A percentile compares a stretch with the other conserved stretches of the same genome.
Evolutionary conservation across 2,888 invertebrate species (phyloP).

Genomic region (Caenorhabditis sp.): DNA sequence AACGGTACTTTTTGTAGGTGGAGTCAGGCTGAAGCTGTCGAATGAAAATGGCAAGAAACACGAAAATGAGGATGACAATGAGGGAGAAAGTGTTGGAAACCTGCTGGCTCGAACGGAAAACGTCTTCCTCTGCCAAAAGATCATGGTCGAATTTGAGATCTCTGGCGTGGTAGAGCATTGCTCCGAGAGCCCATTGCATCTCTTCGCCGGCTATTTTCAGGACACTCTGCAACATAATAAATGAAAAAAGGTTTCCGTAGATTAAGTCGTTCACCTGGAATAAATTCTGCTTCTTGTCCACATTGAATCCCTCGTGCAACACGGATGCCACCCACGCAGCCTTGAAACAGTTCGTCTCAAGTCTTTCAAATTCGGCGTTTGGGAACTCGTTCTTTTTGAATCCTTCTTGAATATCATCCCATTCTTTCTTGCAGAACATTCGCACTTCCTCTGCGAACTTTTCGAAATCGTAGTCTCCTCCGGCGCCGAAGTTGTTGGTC

Average conservation of each 20-base stretch:
- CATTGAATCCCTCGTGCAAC: slow-evolving; percentile 81
- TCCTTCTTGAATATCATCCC: slow-evolving; percentile 69
- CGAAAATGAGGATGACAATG: slow-evolving; percentile 15
- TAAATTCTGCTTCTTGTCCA: slow-evolving; percentile 80
- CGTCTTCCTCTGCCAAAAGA: background rate
- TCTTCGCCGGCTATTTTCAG: slow-evolving; percentile 74
- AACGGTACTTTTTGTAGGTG: slow-evolving; percentile 15
- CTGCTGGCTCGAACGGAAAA: slow-evolving; percentile 6
- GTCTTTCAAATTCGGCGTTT: slow-evolving; percentile 69
- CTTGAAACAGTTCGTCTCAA: slow-evolving; percentile 82
- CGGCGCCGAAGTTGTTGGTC: slow-evolving; percentile 64
- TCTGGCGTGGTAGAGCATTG: slow-evolving; percentile 80
- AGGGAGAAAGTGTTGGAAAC: slow-evolving; percentile 34
- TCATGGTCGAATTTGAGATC: slow-evolving; percentile 6
- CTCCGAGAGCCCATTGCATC: slow-evolving; percentile 83
- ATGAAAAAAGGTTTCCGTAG: background rate
- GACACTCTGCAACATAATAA: slow-evolving; percentile 69
- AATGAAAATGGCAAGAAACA: slow-evolving; percentile 16
- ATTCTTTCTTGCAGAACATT: slow-evolving; percentile 70
- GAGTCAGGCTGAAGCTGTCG: slow-evolving; percentile 29
- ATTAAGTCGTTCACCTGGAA: slow-evolving; percentile 59
- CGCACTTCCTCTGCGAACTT: slow-evolving; percentile 65
- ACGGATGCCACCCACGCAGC: slow-evolving; percentile 82
- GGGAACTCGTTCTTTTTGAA: slow-evolving; percentile 38
- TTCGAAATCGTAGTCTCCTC: slow-evolving; percentile 72